Evolutionary conservation across 2,797 vertebrate genomes (phyloP).

Genomic region (Clamator glandarius): DNA sequence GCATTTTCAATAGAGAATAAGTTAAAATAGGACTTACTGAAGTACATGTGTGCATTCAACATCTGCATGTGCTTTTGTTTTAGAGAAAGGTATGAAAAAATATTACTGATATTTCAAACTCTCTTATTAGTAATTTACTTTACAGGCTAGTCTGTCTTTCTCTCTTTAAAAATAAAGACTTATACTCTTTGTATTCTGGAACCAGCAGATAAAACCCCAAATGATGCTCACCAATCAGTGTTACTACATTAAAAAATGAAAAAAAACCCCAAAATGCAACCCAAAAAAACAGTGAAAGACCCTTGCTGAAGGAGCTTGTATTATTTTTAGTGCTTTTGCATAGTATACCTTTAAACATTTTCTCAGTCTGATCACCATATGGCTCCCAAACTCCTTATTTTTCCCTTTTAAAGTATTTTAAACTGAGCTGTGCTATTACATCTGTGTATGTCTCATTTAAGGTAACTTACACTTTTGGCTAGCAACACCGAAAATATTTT

Average conservation of each 20-base stretch:
- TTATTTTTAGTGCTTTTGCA: slow-evolving; percentile 56
- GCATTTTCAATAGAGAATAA: neutral
- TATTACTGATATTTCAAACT: neutral
- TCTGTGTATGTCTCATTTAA: slow-evolving; percentile 69
- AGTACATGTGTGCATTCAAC: neutral
- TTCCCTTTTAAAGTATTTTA: slow-evolving; percentile 62
- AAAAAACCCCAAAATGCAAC: neutral
- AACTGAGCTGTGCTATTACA: slow-evolving; percentile 64
- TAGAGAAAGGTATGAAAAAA: neutral
- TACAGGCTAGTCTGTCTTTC: neutral
- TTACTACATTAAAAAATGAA: neutral
- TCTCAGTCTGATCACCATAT: slow-evolving; percentile 65
- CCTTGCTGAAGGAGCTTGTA: neutral
- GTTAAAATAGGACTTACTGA: neutral
- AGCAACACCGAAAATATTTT: slow-evolving; percentile 56
- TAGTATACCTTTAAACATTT: slow-evolving; percentile 53
- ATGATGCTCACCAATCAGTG: neutral
- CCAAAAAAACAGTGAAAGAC: neutral
- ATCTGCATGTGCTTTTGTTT: neutral
- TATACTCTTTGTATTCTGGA: slow-evolving; percentile 7
- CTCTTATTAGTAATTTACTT: slow-evolving; percentile 15
- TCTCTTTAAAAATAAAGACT: neutral
- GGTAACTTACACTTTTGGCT: slow-evolving; percentile 69
- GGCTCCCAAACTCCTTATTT: slow-evolving; percentile 59
- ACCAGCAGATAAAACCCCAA: neutral